Evolutionary conservation across 2,797 vertebrate genomes (phyloP), one percentile per base, ranked within the genome.

Genomic region (Phrynocephalus vlangalii): DNA sequence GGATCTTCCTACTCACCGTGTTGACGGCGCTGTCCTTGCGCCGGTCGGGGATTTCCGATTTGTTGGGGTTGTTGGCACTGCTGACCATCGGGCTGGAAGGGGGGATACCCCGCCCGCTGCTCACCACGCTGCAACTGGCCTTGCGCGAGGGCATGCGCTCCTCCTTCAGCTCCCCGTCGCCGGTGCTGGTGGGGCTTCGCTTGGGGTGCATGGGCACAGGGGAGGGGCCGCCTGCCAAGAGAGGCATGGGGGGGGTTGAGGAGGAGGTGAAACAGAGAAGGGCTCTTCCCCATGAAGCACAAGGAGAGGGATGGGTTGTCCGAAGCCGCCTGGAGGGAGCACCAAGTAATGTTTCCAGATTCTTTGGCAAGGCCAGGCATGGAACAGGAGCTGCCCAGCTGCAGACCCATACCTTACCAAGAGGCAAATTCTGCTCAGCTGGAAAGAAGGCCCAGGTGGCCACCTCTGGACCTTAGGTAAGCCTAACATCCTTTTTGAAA

Each of bases 21-120:
- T 97, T 97, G 91, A 97, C 97, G 1, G 97, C 97, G 92, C 98
- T 97, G 94, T 98, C 98, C 95, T 98, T 98, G 95, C 98, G 97
- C 83, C 98, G 97, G 91, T 98, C 98, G 0, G 98, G 98, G 94
- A 99, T 98, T 96, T 99, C 98, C 0, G 98, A 97, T 94, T 98
- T 98, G 96, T 99, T 99, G 89, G 98, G 98, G 95, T 98, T 98
- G 96, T 98, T 98, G 94, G 98, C 98, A 18, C 98, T 98, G 97
- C 98, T 98, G 93, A 98, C 98, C 98, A 98, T 98, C 3, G 98
- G 98, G 96, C 98, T 98, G 92, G 98, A 98, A 1, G 98, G 98
- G 24, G 95, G 94, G 83, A 98, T 96, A 91, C 97, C 97, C 70
- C 97, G 97, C 13, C 95, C 94, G 73, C 98, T 97, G 68, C 98